A percentile compares a stretch with the other conserved stretches of the same genome.
These are phyloP conservation scores for Psylliodes chrysocephalus DNA, from an alignment of 2,888 invertebrate species.

Conservation along the genomic window DNA sequence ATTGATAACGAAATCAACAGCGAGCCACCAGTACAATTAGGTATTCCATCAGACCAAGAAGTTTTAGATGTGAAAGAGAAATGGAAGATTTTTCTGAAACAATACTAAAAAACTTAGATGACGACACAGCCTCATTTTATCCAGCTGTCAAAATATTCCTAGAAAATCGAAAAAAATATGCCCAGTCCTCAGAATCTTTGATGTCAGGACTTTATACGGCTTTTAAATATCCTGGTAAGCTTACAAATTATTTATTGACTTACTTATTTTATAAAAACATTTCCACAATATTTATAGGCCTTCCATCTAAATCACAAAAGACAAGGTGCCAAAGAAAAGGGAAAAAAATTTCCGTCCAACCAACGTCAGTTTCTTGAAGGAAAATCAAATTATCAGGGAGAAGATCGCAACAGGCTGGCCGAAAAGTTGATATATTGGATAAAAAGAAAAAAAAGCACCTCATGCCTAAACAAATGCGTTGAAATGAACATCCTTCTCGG, in stretches of 20 bases:
- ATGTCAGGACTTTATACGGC: neutral
- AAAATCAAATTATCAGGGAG: no score
- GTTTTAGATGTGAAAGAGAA: neutral
- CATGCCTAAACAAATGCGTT: no score
- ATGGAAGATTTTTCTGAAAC: neutral
- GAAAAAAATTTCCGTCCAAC: no score
- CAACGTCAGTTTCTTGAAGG: no score
- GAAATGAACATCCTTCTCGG: no score
- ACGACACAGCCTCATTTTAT: slow-evolving; percentile 5
- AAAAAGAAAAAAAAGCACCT: no score
- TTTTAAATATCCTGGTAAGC: slow-evolving; percentile 2
- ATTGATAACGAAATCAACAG: no score
- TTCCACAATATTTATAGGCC: neutral
- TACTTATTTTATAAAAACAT: no score
- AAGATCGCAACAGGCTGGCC: no score
- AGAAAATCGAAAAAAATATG: neutral
- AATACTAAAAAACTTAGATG: no score
- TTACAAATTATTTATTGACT: neutral
- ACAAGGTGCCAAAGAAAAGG: slow-evolving; percentile 2
- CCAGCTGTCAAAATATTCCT: neutral
- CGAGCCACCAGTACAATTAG: neutral
- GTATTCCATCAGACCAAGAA: neutral
- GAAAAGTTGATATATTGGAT: no score
- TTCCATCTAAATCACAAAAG: no score
- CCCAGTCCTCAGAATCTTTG: neutral